These are phyloP conservation scores for Notodromas monacha DNA, from an alignment of 2,888 invertebrate genomes.

Conservation along the genomic window DNA sequence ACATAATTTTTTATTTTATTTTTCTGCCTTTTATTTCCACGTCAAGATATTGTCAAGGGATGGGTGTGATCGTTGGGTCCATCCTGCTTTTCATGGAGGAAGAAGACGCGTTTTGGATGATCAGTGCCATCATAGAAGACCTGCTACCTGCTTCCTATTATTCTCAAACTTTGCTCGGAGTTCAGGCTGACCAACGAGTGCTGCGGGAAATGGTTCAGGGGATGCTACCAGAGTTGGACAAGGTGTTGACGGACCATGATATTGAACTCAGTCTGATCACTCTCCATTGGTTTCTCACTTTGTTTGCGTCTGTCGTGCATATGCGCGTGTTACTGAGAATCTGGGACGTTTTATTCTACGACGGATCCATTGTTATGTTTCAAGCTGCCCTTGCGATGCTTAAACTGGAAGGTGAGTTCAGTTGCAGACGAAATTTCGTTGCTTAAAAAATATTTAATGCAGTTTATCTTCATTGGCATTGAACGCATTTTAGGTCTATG, in stretches of 20 bases:
- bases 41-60: conserved; percentile 52
- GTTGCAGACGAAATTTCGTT: neutral
- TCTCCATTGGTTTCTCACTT: conserved; percentile 82
- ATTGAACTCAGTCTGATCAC: conserved; percentile 68
- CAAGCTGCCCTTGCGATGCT: conserved; percentile 78
- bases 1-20: no score
- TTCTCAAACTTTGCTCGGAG: conserved; percentile 56
- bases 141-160: conserved; percentile 86
- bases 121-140: conserved; percentile 95
- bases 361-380: conserved; percentile 75
- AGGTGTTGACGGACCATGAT: conserved; percentile 67
- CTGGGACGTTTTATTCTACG: conserved; percentile 90
- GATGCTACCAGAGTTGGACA: conserved; percentile 29
- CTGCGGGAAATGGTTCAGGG: conserved; percentile 58
- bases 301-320: conserved; percentile 84
- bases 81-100: conserved; percentile 75
- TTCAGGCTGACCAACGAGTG: conserved; percentile 87
- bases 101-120: conserved; percentile 96
- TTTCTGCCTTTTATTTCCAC: no score
- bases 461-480: no score
- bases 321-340: conserved; percentile 69
- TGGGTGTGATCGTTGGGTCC: conserved; percentile 70
- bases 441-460: no score
- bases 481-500: no score
- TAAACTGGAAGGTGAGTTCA: conserved; percentile 28